Percentiles rank a stretch among this genome's conserved stretches.
Evolutionary conservation across 1,140 invertebrate species (phyloP).

Genomic region (Hyles euphorbiae): DNA sequence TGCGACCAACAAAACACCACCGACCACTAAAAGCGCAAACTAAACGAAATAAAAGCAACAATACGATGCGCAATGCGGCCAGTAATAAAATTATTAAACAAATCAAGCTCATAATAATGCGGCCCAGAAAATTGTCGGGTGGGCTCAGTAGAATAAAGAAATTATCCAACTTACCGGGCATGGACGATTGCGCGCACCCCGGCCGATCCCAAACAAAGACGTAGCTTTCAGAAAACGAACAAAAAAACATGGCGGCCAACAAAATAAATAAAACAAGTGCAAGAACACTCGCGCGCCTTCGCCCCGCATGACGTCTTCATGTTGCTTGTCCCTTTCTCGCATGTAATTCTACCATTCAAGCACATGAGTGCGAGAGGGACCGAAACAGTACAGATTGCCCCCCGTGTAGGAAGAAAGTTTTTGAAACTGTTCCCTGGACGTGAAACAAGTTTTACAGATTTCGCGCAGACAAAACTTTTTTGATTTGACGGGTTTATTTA

Average conservation of each 20-base stretch:
- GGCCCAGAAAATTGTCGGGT: slow-evolving; percentile 68
- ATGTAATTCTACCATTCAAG: slow-evolving; percentile 22
- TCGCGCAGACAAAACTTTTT: slow-evolving; percentile 56
- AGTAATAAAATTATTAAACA: slow-evolving; percentile 74
- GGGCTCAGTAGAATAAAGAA: slow-evolving; percentile 66
- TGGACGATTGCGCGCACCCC: slow-evolving; percentile 53
- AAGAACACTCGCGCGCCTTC: slow-evolving; percentile 64
- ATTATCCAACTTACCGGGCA: slow-evolving; percentile 69
- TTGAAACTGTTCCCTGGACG: slow-evolving; percentile 59
- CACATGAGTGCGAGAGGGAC: slow-evolving; percentile 37
- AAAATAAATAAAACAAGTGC: slow-evolving; percentile 72
- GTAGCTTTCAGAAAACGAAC: slow-evolving; percentile 56
- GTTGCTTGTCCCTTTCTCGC: slow-evolving; percentile 51
- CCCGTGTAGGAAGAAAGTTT: slow-evolving; percentile 65
- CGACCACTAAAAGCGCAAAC: slow-evolving; percentile 28
- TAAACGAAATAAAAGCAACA: slow-evolving; percentile 45
- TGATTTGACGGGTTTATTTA: slow-evolving; percentile 60
- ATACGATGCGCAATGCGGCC: slow-evolving; percentile 47
- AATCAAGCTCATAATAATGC: slow-evolving; percentile 71
- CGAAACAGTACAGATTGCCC: slow-evolving; percentile 36
- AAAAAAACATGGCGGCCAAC: slow-evolving; percentile 56
- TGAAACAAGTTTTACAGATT: slow-evolving; percentile 71
- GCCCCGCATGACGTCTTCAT: slow-evolving; percentile 70
- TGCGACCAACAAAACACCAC: slow-evolving; percentile 22
- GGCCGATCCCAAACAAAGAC: slow-evolving; percentile 63